Evolutionary conservation across 2,797 vertebrate genomes (phyloP), one percentile per base, ranked within the genome.

Genomic region (Spinibarbus caldwelli): DNA sequence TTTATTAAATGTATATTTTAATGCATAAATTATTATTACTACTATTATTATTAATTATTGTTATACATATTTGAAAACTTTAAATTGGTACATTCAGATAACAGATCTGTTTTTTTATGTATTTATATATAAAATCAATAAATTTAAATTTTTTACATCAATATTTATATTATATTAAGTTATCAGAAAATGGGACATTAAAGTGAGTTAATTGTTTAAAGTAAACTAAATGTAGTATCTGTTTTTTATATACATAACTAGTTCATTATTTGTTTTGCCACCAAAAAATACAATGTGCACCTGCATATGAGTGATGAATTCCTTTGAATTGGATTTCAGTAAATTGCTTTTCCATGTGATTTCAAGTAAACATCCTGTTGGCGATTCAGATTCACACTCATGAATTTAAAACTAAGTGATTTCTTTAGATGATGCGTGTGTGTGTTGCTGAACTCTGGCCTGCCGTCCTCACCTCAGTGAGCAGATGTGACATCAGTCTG

Each of bases 401-500:
- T 71, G n/a, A 34, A 31, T 64, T 64, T 17, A 31, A 64, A 57
- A 10, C 10, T 7, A 47, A 43, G 38, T 1, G 12, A 7, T 45
- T 45, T 41, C 36, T 71, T 8, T n/a, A 15, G 6, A 71, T 26
- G 23, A n/a, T n/a, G n/a, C n/a, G 11, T 26, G 41, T 15, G 68
- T 26, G 41, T 71, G n/a, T 15, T 17, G 23, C 12, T 71, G 38
- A 43, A 15, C 67, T n/a, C 38, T 14, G 67, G 67, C 43, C 43
- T 67, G 43, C 8, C 15, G 64, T 10, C 19, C 59, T 90, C 88
- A 79, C 57, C n/a, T 87, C 89, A 83, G 68, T 80, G 71, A 67
- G 71, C 68, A 26, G 15, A 82, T 6, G 6, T 90, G 86, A 90
- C 89, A 88, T 92, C 64, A 83, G 78, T 84, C 86, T 89, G 90